Percentiles rank a stretch among this genome's conserved stretches.
phyloP scores from a whole-genome alignment of 2,113 vertebrate species.

The Montifringilla adamsi region DNA sequence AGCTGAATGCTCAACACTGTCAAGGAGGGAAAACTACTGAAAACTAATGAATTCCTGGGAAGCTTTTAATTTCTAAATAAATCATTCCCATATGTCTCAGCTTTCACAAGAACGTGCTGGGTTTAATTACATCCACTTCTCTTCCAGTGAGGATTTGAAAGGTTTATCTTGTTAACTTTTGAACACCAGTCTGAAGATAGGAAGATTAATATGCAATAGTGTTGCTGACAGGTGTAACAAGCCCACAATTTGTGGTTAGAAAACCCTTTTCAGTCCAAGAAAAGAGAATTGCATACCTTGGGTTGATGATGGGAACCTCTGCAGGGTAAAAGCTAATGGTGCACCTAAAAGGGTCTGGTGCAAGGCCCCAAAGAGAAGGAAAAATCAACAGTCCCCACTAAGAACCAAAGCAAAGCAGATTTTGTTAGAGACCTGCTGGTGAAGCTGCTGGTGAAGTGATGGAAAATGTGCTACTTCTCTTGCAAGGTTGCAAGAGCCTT shows the following conservation, averaged over 20 bases:
- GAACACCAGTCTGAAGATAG: background rate
- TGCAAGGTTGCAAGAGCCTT: background rate
- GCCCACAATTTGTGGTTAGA: constrained; percentile 9
- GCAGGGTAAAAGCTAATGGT: background rate
- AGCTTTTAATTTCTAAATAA: background rate
- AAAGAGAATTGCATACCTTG: background rate
- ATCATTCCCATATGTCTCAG: background rate
- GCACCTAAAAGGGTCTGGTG: background rate
- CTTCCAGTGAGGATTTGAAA: background rate
- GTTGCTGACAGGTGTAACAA: constrained; percentile 1
- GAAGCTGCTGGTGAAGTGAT: background rate
- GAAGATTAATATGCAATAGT: background rate
- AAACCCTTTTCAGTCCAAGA: constrained; percentile 2
- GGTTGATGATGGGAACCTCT: background rate
- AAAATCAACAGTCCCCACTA: background rate
- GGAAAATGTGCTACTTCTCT: background rate
- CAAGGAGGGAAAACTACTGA: background rate
- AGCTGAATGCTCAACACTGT: background rate
- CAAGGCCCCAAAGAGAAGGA: background rate
- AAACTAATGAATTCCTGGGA: background rate
- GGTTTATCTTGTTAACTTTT: background rate
- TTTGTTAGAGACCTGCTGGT: background rate
- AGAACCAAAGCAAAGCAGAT: background rate
- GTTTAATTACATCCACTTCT: background rate
- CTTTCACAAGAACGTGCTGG: background rate